Conservation (phyloP, 2,797 vertebrate genomes). For the Ctenosaura bakeri region DNA sequence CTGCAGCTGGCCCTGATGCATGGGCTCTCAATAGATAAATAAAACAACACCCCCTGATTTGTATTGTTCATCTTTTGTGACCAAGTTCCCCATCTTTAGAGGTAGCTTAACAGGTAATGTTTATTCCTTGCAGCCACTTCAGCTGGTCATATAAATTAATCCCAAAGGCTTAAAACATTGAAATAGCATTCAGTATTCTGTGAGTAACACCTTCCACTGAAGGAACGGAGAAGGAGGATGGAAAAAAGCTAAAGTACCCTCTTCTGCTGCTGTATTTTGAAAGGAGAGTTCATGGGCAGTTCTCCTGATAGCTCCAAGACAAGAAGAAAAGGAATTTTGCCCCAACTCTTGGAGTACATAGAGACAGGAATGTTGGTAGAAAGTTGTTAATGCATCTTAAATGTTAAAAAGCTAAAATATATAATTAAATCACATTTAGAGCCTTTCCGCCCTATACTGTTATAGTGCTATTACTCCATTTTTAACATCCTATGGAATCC, state of each 20-base stretch:
- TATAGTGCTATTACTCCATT: no score
- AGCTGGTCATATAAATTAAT: neutral
- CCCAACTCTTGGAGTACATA: neutral
- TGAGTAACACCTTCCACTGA: slow-evolving; percentile 2
- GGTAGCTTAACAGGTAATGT: neutral
- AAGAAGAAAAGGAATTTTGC: neutral
- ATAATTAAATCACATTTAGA: no score
- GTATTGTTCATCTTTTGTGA: neutral
- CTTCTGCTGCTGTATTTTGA: neutral
- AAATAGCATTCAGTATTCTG: neutral
- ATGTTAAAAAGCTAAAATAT: no score
- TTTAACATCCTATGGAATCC: no score
- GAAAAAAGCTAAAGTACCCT: slow-evolving; percentile 14
- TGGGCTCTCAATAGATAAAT: neutral
- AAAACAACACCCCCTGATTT: neutral
- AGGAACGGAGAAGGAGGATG: neutral
- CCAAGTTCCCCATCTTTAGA: neutral
- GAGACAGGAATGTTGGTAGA: no score
- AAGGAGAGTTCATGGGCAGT: slow-evolving; percentile 17
- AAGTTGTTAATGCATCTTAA: no score
- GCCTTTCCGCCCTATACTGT: no score
- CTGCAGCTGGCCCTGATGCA: neutral
- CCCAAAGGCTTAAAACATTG: slow-evolving; percentile 9
- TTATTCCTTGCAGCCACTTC: neutral
- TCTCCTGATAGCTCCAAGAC: slow-evolving; percentile 1